phyloP scores from a whole-genome alignment of 2,888 invertebrate genomes.

The Malthinus seriepunctatus region DNA sequence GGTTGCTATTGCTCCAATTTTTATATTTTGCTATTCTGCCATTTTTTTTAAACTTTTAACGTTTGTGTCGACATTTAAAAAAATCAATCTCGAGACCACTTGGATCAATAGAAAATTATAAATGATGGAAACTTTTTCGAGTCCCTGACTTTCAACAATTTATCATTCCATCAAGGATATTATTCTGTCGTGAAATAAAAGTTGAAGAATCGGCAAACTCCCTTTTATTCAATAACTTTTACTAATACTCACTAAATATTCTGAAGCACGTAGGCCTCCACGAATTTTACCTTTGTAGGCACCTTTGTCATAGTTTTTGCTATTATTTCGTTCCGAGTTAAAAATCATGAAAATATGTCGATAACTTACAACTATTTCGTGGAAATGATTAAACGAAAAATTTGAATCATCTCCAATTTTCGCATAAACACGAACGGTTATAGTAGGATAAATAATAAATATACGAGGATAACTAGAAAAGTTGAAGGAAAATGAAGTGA shows the following conservation, averaged over 20 bases:
- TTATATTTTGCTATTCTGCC: no score
- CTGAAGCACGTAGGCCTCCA: slow-evolving; percentile 30
- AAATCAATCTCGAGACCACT: no score
- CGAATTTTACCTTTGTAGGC: slow-evolving; percentile 1
- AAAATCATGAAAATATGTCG: background rate
- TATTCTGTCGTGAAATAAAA: slow-evolving; percentile 8
- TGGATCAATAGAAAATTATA: no score
- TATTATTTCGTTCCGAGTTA: background rate
- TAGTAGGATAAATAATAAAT: background rate
- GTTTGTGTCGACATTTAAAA: no score
- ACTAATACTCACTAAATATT: slow-evolving; percentile 26
- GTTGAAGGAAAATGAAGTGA: no score
- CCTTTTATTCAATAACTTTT: background rate
- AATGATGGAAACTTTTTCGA: slow-evolving; percentile 7
- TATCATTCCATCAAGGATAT: slow-evolving; percentile 19
- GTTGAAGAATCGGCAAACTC: slow-evolving; percentile 9
- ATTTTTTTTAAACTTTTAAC: no score
- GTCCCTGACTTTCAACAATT: slow-evolving; percentile 10
- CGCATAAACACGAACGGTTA: no score
- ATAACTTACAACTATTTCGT: background rate
- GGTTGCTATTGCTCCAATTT: no score
- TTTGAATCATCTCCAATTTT: background rate
- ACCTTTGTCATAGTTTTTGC: background rate
- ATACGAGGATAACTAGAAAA: background rate
- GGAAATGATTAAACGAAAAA: background rate